phyloP scores from a whole-genome alignment of 2,888 invertebrate species.

The Scrobipalpa costella region DNA sequence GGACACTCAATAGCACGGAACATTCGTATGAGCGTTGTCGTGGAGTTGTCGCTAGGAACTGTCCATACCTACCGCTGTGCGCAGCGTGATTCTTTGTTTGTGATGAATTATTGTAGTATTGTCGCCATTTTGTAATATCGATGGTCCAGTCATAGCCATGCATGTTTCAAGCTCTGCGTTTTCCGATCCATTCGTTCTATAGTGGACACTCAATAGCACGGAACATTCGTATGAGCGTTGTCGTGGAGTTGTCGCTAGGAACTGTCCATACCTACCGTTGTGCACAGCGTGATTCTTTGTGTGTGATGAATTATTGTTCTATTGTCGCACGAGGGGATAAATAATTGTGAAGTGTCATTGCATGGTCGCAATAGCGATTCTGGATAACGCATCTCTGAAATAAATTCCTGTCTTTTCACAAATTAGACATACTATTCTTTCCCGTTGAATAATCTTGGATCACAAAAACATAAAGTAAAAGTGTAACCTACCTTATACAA shows the following conservation, averaged over 20 bases:
- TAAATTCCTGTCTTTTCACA: too few species aligned
- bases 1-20: too few species aligned
- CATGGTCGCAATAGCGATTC: too few species aligned
- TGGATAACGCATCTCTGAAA: too few species aligned
- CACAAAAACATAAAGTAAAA: too few species aligned
- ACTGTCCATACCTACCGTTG: neutral
- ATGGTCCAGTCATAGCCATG: neutral
- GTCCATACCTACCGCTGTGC: too few species aligned
- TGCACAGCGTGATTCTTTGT: neutral
- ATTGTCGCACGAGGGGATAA: neutral
- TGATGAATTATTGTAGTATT: neutral
- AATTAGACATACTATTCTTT: too few species aligned
- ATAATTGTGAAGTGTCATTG: too few species aligned
- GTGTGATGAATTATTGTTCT: neutral
- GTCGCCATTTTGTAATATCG: neutral
- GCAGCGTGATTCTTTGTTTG: neutral
- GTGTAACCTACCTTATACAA: too few species aligned
- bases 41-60: too few species aligned
- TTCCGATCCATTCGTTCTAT: conserved; percentile 23
- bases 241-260: neutral
- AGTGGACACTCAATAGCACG: conserved; percentile 20
- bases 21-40: too few species aligned
- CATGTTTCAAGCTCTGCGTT: conserved; percentile 17
- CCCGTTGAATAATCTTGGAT: too few species aligned
- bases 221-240: conserved; percentile 20